Base-by-base conservation (phyloP, 2,888 invertebrate species). In the Ceraclea dissimilis region DNA sequence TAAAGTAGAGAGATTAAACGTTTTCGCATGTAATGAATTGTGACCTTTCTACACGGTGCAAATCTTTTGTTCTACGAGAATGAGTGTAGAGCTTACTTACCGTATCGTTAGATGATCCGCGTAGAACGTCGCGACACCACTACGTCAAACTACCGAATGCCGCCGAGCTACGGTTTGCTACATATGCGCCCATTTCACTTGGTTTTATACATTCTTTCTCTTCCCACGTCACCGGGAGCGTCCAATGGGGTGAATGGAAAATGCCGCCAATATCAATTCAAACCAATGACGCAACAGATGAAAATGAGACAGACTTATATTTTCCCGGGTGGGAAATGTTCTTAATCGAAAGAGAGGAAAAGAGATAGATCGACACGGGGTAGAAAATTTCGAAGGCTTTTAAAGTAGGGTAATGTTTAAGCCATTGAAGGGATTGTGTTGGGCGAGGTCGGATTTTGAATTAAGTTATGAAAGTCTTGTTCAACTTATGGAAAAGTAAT, bases 361-460 rank as follows among this genome's bases (percentile, higher is more conserved):
- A 21, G 60, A 49, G 18, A 51, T n/a, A n/a, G n/a, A n/a, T n/a
- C n/a, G 43, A 17, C 31, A 49, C 51, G 50, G 49, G 53, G 57
- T 49, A 51, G 49, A 54, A 51, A 47, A 13, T 13, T 21, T 46
- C 16, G 4, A 17, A 13, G 8, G 39, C 39, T 39, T 39, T 13
- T 8, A 51, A 60, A 60, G 54, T 60, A 54, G 60, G 60, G 58
- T 57, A 60, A 54, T 54, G 44, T 51, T 48, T n/a, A 39, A 39
- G 13, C 13, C 39, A 39, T 39, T 13, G 33, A 50, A 51, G 17
- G 46, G 51, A 49, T 57, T 54, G 60, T 46, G 56, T 54, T 54
- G 60, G 60, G 58, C 58, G 60, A 58, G 60, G 60, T 58, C 60
- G 57, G 26, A 18, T 19, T 18, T 10, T 20, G 19, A 44, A 33